phyloP scores from a whole-genome alignment of 1,140 invertebrate species.

The Drosophila lacteicornis region DNA sequence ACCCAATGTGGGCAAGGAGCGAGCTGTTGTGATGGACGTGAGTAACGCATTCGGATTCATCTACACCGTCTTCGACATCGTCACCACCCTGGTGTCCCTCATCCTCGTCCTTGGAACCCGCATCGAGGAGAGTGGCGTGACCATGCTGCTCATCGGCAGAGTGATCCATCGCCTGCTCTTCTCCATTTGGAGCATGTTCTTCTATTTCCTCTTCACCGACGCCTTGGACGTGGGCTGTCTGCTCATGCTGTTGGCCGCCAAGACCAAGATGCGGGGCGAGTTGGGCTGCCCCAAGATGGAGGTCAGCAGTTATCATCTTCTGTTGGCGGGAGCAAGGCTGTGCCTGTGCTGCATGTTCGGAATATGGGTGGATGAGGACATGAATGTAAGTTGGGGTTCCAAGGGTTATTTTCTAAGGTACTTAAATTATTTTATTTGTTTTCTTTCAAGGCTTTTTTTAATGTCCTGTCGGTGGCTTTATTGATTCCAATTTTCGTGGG shows the following conservation, averaged over 20 bases:
- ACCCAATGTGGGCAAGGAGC: background rate
- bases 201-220: conserved; percentile 36
- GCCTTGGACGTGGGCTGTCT: conserved; percentile 41
- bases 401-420: background rate
- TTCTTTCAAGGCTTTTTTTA: background rate
- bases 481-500: conserved; percentile 22
- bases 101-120: background rate
- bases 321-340: conserved; percentile 30
- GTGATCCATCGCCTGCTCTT: conserved; percentile 27
- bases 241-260: conserved; percentile 38
- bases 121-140: conserved; percentile 18
- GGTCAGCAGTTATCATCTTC: background rate
- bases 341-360: conserved; percentile 23
- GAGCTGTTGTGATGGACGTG: conserved; percentile 23
- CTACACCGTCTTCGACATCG: conserved; percentile 23
- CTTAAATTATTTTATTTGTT: background rate
- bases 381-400: conserved; percentile 5
- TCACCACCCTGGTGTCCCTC: background rate
- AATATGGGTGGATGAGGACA: conserved; percentile 26
- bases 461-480: background rate
- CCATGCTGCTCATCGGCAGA: conserved; percentile 32
- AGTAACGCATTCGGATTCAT: conserved; percentile 5
- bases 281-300: conserved; percentile 2
- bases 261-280: background rate
- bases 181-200: conserved; percentile 17